Base-by-base conservation (phyloP, 2,113 vertebrate species). In the Phodopus roborovskii region DNA sequence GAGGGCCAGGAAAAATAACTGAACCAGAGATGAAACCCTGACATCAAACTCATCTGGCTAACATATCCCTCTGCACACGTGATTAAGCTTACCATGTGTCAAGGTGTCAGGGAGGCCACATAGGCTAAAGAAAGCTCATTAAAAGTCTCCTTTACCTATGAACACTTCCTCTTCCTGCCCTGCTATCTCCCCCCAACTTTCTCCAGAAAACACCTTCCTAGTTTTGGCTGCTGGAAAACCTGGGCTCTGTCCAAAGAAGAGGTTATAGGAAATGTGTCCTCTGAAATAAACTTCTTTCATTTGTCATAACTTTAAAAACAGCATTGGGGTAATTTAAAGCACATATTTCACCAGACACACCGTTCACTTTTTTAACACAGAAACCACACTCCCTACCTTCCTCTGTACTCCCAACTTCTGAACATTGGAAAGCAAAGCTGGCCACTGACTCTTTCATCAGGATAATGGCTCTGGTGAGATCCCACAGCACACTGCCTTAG, bases 1-100 rank as follows among this genome's bases (percentile, higher is more conserved):
- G 97, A 96, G 60, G 0, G 91, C 95, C 86, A 98, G 87, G 2
- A 50, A n/a, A 97, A 45, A 45, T 45, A 45, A 94, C n/a, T 98
- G 96, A 97, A 92, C 96, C 97, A 98, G 87, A 97, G 97, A 42
- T 97, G 87, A 3, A 96, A 95, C 88, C 96, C 98, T 0, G 97
- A 97, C 33, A 0, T 97, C 90, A 84, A 6, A 73, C 97, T 98
- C 97, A 98, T 97, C 94, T 97, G 98, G 94, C 97, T 97, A 74
- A 96, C 66, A 97, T 98, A 97, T 98, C 93, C 98, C 97, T 87
- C 97, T 97, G 96, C 97, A 98, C 97, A 96, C 93, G 24, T 0
- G 0, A 95, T 82, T 78, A 78, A 94, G 94, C 83, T 0, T 0
- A 0, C 3, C n/a, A 15, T 3, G 0, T 9, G 1, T n/a, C 3